A percentile compares a stretch with the other conserved stretches of the same genome.
Conservation (phyloP, 2,888 invertebrate species). For the Diabrotica balteata region DNA sequence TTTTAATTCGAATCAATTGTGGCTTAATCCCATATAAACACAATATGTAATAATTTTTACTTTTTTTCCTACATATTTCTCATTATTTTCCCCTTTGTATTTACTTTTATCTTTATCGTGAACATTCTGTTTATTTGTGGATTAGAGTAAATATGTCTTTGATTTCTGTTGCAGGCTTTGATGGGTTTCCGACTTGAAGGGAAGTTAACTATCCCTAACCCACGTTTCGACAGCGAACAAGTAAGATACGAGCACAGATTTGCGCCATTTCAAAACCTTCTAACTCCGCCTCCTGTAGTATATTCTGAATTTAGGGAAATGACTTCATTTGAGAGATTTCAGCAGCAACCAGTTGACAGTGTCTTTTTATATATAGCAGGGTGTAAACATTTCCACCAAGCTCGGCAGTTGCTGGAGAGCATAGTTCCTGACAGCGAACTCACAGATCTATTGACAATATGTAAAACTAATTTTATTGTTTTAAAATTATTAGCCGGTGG, state of each 20-base stretch:
- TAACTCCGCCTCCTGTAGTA: conserved; percentile 89
- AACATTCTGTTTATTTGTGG: too few relatives aligned
- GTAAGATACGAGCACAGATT: conserved; percentile 95
- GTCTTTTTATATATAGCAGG: conserved; percentile 80
- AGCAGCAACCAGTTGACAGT: conserved; percentile 62
- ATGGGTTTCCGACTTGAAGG: conserved; percentile 88
- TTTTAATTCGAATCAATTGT: too few relatives aligned
- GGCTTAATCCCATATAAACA: too few relatives aligned
- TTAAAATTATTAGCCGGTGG: conserved; percentile 91
- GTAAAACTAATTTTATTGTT: conserved; percentile 96
- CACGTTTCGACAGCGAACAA: conserved; percentile 91
- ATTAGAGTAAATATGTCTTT: neutral
- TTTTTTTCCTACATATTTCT: too few relatives aligned
- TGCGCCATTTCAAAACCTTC: conserved; percentile 84
- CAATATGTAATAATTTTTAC: too few relatives aligned
- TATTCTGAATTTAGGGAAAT: conserved; percentile 89
- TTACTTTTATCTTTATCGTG: too few relatives aligned
- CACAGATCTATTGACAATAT: conserved; percentile 82
- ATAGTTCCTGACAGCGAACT: conserved; percentile 84
- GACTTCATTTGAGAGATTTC: conserved; percentile 69
- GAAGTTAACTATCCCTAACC: conserved; percentile 83
- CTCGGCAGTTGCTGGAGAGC: conserved; percentile 83
- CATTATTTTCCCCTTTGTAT: too few relatives aligned
- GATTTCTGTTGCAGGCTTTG: conserved; percentile 70
- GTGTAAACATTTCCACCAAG: conserved; percentile 92